Evolutionary conservation across 2,888 invertebrate genomes (phyloP), one percentile per base, ranked within the genome.

Genomic region (Phalera bucephala): DNA sequence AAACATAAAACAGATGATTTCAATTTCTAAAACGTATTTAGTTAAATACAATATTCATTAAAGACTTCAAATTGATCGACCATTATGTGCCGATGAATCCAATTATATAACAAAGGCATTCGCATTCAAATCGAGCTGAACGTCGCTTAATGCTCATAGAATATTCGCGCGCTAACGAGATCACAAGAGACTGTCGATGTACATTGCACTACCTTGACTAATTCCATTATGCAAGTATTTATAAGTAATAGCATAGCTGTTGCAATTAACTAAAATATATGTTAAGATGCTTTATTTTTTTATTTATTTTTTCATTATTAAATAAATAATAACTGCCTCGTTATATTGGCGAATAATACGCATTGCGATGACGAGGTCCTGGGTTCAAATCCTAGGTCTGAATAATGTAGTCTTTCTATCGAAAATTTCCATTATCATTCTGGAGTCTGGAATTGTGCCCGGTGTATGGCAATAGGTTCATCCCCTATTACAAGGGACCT

Each of bases 221-320:
- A 69, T 57, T 64, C 57, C 60, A 65, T 69, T 65, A 59, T 47
- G 41, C 53, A 64, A 60, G 53, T 63, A 53, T 63, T 63, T 59
- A 56, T 50, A 39, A 37, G 27, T 41, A 50, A 60, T 57, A 52
- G 47, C 42, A 58, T 59, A 64, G 59, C 64, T 61, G 54, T 38
- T 45, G 54, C 63, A 57, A 53, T 66, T 69, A 58, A 56, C 64
- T 49, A 37, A 46, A 59, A 66, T 67, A 69, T n/a, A n/a, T n/a
- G n/a, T n/a, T n/a, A n/a, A n/a, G n/a, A n/a, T n/a, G n/a, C n/a
- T n/a, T n/a, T n/a, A n/a, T n/a, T n/a, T n/a, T n/a, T n/a, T n/a
- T n/a, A n/a, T n/a, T n/a, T n/a, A n/a, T n/a, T n/a, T n/a, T n/a
- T n/a, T n/a, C n/a, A n/a, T n/a, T n/a, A n/a, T n/a, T n/a, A n/a